These are phyloP conservation scores for Cremastinae sp. DNA, from an alignment of 2,888 invertebrate species.

Conservation along the genomic window DNA sequence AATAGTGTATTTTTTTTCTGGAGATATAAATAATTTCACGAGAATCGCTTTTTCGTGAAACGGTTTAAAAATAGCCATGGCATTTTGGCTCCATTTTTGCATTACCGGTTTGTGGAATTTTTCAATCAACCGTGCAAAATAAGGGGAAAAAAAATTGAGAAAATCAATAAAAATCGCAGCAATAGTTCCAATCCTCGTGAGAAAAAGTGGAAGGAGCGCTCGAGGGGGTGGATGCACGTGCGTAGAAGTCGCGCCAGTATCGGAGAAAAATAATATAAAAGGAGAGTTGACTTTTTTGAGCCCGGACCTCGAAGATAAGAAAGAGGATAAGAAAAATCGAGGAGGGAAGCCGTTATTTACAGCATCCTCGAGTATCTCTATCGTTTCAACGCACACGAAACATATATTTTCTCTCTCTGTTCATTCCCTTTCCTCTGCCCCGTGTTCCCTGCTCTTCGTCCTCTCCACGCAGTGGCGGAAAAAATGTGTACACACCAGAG, in stretches of 20 bases:
- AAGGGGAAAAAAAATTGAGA: too few relatives aligned
- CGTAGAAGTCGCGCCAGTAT: conserved; percentile 5
- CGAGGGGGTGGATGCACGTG: neutral
- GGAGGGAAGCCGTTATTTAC: conserved; percentile 72
- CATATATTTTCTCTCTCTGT: conserved; percentile 22
- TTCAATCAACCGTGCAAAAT: neutral
- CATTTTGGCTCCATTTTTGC: conserved; percentile 1
- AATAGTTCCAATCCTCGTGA: conserved; percentile 13
- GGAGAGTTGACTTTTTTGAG: conserved; percentile 2
- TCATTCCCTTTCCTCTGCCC: conserved; percentile 33
- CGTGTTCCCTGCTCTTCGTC: conserved; percentile 4
- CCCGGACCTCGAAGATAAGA: conserved; percentile 34
- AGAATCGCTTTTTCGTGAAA: too few relatives aligned
- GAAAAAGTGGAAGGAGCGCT: conserved; percentile 1
- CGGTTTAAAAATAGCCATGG: conserved; percentile 3
- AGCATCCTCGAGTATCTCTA: conserved; percentile 58
- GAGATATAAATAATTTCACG: too few relatives aligned
- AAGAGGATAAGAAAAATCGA: conserved; percentile 53
- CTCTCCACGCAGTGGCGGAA: neutral
- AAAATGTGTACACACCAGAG: conserved; percentile 65
- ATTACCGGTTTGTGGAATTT: conserved; percentile 33
- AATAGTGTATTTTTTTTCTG: too few relatives aligned
- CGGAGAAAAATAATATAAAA: conserved; percentile 13
- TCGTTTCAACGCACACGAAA: conserved; percentile 23
- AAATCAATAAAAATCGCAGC: conserved; percentile 3